Conservation (phyloP, 2,797 vertebrate species). For the Rhinichthys osculus region DNA sequence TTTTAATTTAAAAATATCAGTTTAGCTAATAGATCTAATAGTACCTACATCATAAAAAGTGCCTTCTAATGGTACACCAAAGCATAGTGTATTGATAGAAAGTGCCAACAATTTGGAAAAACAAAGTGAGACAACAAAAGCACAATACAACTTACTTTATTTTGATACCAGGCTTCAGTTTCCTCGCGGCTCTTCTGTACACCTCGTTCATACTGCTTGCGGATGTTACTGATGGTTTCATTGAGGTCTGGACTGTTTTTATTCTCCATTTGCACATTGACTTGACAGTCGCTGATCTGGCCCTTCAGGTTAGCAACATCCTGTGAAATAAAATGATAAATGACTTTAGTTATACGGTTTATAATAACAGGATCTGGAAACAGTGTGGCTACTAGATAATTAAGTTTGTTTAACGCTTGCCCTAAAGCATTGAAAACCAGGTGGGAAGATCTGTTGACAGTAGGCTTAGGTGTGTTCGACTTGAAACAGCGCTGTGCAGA, state of each 20-base stretch:
- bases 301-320: conserved; percentile 70
- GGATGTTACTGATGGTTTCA: conserved; percentile 72
- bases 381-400: neutral
- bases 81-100: neutral
- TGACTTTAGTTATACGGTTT: neutral
- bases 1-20: neutral
- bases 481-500: neutral
- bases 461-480: neutral
- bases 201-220: conserved; percentile 76
- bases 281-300: conserved; percentile 74
- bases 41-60: neutral
- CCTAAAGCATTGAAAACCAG: neutral
- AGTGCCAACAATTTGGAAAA: neutral
- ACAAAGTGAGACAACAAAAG: neutral
- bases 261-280: conserved; percentile 78
- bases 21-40: neutral
- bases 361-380: neutral
- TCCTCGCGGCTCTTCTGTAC: conserved; percentile 76
- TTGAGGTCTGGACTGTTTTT: conserved; percentile 71
- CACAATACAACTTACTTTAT: conserved; percentile 69
- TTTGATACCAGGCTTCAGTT: conserved; percentile 77
- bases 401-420: neutral
- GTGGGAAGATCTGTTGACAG: neutral
- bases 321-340: conserved; percentile 60
- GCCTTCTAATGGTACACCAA: neutral